Percentiles rank a stretch among this genome's conserved stretches.
These are phyloP conservation scores for Phenacoccus solenopsis DNA, from an alignment of 1,140 invertebrate genomes.

Conservation along the genomic window DNA sequence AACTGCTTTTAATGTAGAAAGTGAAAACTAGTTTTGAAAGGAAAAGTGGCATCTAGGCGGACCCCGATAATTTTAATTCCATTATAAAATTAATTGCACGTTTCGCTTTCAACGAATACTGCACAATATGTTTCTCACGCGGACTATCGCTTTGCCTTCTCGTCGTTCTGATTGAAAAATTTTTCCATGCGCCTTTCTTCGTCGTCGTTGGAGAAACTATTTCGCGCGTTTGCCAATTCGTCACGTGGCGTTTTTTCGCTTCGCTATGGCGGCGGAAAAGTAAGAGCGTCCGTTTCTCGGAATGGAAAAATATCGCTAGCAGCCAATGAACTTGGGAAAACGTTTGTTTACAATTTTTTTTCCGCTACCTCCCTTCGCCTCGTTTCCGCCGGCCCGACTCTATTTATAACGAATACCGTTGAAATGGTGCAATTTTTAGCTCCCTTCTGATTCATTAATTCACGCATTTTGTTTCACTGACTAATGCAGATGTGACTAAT, in stretches of 20 bases:
- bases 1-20: constrained; percentile 12
- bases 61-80: constrained; percentile 15
- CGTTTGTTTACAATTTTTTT: no score
- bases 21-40: constrained; percentile 16
- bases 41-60: constrained; percentile 12
- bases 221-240: constrained; percentile 9
- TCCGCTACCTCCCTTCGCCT: no score
- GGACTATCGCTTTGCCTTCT: neutral
- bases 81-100: constrained; percentile 18
- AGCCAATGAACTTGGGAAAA: no score
- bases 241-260: constrained; percentile 4
- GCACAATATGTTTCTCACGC: constrained; percentile 12
- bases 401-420: no score
- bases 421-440: no score
- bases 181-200: neutral
- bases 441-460: no score
- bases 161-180: neutral
- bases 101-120: constrained; percentile 13
- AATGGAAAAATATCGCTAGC: no score
- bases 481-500: no score
- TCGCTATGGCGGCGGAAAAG: neutral
- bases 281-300: neutral
- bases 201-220: neutral
- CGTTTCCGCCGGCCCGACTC: no score
- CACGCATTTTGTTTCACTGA: no score